Conservation (phyloP, 1,140 invertebrate genomes). For the Scylla paramamosain region DNA sequence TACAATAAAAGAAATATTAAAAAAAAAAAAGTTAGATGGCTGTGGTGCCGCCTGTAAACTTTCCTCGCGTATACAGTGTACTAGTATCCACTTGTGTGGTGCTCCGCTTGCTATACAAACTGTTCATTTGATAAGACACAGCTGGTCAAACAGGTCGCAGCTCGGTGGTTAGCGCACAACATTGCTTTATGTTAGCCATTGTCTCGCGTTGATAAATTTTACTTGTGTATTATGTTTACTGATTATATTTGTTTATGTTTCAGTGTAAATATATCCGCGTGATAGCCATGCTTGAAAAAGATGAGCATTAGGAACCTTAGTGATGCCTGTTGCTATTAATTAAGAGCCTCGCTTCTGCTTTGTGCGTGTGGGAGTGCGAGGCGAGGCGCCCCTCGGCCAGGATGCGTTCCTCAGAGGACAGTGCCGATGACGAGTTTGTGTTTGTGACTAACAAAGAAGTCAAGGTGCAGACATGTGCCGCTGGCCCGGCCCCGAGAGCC, state of each 20-base stretch:
- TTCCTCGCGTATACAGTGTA: background rate
- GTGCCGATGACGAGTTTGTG: slow-evolving; percentile 75
- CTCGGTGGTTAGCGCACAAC: background rate
- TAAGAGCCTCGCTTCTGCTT: background rate
- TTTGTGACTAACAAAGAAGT: slow-evolving; percentile 65
- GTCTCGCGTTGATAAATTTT: background rate
- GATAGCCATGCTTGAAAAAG: background rate
- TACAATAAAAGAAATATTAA: no score
- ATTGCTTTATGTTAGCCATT: background rate
- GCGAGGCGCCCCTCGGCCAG: background rate
- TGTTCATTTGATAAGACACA: background rate
- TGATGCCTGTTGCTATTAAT: background rate
- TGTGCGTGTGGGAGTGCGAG: background rate
- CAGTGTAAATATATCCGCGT: background rate
- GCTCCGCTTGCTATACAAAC: background rate
- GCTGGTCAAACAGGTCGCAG: background rate
- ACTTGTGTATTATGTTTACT: background rate
- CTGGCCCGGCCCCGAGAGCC: background rate
- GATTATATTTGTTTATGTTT: background rate
- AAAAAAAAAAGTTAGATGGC: no score
- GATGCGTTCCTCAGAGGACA: slow-evolving; percentile 72
- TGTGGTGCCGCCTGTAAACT: no score
- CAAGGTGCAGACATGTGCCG: background rate
- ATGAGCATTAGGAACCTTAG: background rate
- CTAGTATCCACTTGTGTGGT: background rate